Conservation (phyloP, 2,113 vertebrate genomes). For the Plestiodon gilberti region DNA sequence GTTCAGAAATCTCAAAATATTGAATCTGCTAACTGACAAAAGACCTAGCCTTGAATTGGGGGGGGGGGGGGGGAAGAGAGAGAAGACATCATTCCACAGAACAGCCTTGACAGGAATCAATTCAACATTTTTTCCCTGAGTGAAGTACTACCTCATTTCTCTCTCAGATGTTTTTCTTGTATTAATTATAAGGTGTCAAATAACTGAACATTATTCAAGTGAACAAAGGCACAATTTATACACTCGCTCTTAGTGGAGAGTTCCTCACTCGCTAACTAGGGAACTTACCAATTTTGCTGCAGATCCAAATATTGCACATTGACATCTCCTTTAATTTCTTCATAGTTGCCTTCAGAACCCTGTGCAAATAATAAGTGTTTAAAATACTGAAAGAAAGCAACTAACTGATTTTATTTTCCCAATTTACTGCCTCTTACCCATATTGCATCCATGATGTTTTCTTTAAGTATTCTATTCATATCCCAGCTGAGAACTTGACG, state of each 20-base stretch:
- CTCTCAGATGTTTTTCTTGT: fast-evolving
- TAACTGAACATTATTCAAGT: neutral
- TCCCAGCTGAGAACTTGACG: slow-evolving; percentile 89
- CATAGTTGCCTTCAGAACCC: slow-evolving; percentile 95
- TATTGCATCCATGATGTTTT: slow-evolving; percentile 89
- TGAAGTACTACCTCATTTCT: neutral
- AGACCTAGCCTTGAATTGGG: neutral
- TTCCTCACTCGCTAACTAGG: neutral
- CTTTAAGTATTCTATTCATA: slow-evolving; percentile 79
- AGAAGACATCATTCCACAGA: neutral
- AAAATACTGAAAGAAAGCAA: neutral
- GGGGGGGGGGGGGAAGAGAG: neutral
- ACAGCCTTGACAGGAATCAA: neutral
- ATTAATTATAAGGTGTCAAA: neutral
- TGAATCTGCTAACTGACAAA: slow-evolving; percentile 10
- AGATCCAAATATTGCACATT: slow-evolving; percentile 89
- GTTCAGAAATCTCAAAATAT: neutral
- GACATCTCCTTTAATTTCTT: slow-evolving; percentile 89
- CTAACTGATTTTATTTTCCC: neutral
- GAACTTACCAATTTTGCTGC: slow-evolving; percentile 89
- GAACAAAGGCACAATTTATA: neutral
- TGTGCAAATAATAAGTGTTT: slow-evolving; percentile 57
- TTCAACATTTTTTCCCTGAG: neutral
- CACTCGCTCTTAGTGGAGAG: neutral
- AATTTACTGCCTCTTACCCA: slow-evolving; percentile 83